Evolutionary conservation across 2,797 vertebrate species (phyloP), one percentile per base, ranked within the genome.

Genomic region (Enteromius anoplus): DNA sequence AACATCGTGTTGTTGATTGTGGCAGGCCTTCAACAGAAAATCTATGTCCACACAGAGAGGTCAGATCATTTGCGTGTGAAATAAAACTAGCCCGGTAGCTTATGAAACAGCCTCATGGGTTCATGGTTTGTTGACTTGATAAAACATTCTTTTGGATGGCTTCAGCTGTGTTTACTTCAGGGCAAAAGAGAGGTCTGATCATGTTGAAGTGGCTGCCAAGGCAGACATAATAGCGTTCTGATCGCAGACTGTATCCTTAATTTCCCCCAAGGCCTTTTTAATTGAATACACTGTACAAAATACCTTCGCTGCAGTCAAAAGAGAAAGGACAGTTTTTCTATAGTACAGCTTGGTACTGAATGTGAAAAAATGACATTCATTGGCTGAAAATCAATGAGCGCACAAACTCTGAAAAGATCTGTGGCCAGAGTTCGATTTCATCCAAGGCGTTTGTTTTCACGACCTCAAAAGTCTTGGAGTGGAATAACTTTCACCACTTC

Each of bases 131-230:
- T 76, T 82, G 81, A 75, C 53, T 64, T 51, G 40, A 60, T 78
- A 65, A 71, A 64, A 71, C 45, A 78, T 55, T 66, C 14, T 76
- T 40, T 62, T 66, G 60, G 77, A 66, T 78, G 51, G 76, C 47
- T 80, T 78, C 34, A 71, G 21, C 19, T 68, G 75, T 82, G 65
- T 77, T 86, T 83, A 76, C 80, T 66, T 83, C 34, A 64, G 40
- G 60, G 49, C 77, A 78, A 82, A 85, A 26, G 65, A 26, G 75
- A 62, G 58, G 70, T 77, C 49, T 86, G 69, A 85, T 72, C 76
- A 60, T 71, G 80, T 45, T 58, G 8, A 80, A 77, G 32, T 23
- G 51, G 40, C 68, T 70, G 83, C 80, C 72, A 78, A 83, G 29
- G 29, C 45, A 85, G 86, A 83, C 62, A 83, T 34, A 78, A 80